A percentile compares a stretch with the other conserved stretches of the same genome.
Conservation (phyloP, 2,113 vertebrate genomes). For the Chaetorhynchus papuensis region DNA sequence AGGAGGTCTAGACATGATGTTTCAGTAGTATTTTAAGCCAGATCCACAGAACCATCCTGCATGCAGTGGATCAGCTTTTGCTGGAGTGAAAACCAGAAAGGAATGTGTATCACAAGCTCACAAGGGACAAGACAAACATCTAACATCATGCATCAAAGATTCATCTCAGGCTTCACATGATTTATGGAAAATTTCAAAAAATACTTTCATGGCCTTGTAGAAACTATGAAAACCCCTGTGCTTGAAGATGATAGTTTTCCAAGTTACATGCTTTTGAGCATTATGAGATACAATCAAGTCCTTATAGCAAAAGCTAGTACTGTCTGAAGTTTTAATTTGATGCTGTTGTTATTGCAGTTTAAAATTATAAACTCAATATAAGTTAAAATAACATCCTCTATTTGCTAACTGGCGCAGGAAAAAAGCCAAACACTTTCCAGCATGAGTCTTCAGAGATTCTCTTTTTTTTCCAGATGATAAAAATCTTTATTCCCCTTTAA, state of each 20-base stretch:
- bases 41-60: neutral
- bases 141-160: neutral
- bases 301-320: neutral
- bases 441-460: neutral
- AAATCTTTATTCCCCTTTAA: neutral
- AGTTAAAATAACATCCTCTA: neutral
- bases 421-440: neutral
- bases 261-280: neutral
- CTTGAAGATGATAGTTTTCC: neutral
- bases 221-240: neutral
- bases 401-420: neutral
- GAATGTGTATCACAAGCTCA: neutral
- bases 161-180: neutral
- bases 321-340: neutral
- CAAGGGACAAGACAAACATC: neutral
- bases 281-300: neutral
- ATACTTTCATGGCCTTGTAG: neutral
- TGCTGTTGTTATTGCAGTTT: neutral
- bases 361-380: neutral
- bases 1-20: neutral
- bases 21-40: neutral
- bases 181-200: neutral
- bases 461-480: neutral
- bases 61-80: neutral
- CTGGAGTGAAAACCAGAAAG: neutral